Percentiles rank a stretch among this genome's conserved stretches.
These are phyloP conservation scores for Oenanthe oenanthe DNA, from an alignment of 2,113 vertebrate species.

Conservation along the genomic window DNA sequence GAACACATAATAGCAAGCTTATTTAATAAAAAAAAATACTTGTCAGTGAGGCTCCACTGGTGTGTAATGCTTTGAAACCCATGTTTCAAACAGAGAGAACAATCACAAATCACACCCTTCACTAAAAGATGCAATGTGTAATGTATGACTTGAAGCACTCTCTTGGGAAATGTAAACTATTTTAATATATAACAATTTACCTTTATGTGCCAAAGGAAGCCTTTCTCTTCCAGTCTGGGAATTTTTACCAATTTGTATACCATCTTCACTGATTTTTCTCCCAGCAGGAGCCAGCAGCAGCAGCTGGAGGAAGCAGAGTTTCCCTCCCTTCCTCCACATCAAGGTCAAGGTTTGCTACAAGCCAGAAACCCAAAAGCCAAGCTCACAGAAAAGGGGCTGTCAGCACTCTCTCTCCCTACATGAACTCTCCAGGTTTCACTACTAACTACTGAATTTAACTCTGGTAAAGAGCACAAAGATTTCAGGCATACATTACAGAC, in stretches of 20 bases:
- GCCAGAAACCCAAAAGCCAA: neutral
- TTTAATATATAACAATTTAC: neutral
- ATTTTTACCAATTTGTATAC: neutral
- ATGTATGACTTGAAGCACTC: neutral
- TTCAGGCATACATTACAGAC: neutral
- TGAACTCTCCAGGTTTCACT: neutral
- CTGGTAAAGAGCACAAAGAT: neutral
- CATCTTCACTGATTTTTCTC: neutral
- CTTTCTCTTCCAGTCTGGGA: neutral
- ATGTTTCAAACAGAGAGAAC: slow-evolving; percentile 1
- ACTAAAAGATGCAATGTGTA: neutral
- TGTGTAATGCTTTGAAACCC: neutral
- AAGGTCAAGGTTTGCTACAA: neutral
- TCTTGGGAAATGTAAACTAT: neutral
- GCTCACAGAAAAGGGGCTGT: neutral
- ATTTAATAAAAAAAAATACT: slow-evolving; percentile 10
- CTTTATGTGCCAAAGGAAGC: neutral
- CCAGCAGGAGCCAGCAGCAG: neutral
- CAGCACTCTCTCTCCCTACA: neutral
- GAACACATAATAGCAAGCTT: slow-evolving; percentile 8
- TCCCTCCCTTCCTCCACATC: neutral
- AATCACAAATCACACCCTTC: slow-evolving; percentile 31
- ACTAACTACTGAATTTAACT: neutral
- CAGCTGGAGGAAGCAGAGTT: neutral
- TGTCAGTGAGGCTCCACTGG: neutral